Evolutionary conservation across 2,797 vertebrate genomes (phyloP).

Genomic region (Podarcis siculus): DNA sequence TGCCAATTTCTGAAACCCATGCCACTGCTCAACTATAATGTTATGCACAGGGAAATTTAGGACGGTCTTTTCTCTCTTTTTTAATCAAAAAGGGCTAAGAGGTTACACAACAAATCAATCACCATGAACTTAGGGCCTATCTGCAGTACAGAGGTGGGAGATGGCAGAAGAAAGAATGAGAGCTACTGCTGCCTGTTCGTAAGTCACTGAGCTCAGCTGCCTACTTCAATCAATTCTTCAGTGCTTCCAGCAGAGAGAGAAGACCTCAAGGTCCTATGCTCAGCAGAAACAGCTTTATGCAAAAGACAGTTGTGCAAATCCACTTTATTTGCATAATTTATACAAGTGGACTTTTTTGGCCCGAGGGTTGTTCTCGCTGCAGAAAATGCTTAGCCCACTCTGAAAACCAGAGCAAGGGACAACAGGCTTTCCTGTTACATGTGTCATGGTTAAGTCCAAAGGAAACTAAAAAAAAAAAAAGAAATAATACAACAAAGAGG

Average conservation of each 20-base stretch:
- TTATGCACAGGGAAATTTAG: neutral
- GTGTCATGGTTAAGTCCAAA: neutral
- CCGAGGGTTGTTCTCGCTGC: neutral
- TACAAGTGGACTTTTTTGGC: neutral
- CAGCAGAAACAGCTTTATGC: neutral
- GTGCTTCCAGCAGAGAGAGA: neutral
- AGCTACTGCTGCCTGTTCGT: too few relatives aligned
- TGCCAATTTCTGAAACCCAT: neutral
- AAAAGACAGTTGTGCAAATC: neutral
- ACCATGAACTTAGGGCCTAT: neutral
- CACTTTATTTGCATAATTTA: neutral
- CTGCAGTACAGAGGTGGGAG: neutral
- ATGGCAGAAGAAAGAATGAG: neutral
- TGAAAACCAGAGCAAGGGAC: neutral
- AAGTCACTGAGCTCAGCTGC: neutral
- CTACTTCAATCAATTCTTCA: neutral
- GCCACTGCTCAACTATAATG: neutral
- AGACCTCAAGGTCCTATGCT: neutral
- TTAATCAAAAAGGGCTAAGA: constrained; percentile 14
- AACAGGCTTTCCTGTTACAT: neutral
- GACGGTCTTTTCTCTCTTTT: neutral
- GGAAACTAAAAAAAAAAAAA: neutral
- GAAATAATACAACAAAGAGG: too few relatives aligned
- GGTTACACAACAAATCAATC: neutral
- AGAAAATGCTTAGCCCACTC: neutral